Evolutionary conservation across 2,888 invertebrate species (phyloP).

Genomic region (Megamerina dolium): DNA sequence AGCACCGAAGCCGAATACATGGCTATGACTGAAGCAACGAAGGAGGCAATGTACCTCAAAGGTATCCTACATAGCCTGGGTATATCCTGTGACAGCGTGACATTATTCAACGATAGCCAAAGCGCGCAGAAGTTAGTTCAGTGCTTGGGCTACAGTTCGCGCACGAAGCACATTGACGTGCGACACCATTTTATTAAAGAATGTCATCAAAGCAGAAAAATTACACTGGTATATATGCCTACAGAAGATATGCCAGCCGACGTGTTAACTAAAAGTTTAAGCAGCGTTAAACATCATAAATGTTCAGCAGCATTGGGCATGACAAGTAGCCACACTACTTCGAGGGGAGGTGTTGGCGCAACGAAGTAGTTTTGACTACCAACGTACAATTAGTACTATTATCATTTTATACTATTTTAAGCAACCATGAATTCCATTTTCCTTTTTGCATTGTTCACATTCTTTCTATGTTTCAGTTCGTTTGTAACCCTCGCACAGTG

Average conservation of each 20-base stretch:
- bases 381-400: too few relatives aligned
- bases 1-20: slow-evolving; percentile 22
- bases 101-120: slow-evolving; percentile 20
- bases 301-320: slow-evolving; percentile 1
- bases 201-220: neutral
- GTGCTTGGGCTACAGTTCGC: too few relatives aligned
- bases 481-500: too few relatives aligned
- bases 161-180: slow-evolving; percentile 22
- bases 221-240: neutral
- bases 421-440: too few relatives aligned
- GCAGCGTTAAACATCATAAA: slow-evolving; percentile 1
- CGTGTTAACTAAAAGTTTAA: neutral
- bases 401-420: too few relatives aligned
- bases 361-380: too few relatives aligned
- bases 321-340: slow-evolving; percentile 1
- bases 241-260: slow-evolving; percentile 3
- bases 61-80: slow-evolving; percentile 14
- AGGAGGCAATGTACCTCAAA: slow-evolving; percentile 17
- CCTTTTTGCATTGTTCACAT: too few relatives aligned
- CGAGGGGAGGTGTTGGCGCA: slow-evolving; percentile 4
- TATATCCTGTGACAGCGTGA: slow-evolving; percentile 6
- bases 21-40: slow-evolving; percentile 17
- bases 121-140: slow-evolving; percentile 18
- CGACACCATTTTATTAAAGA: too few relatives aligned
- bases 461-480: too few relatives aligned